Evolutionary conservation across 1,140 invertebrate species (phyloP), one percentile per base, ranked within the genome.

Genomic region (Leptopilina clavipes): DNA sequence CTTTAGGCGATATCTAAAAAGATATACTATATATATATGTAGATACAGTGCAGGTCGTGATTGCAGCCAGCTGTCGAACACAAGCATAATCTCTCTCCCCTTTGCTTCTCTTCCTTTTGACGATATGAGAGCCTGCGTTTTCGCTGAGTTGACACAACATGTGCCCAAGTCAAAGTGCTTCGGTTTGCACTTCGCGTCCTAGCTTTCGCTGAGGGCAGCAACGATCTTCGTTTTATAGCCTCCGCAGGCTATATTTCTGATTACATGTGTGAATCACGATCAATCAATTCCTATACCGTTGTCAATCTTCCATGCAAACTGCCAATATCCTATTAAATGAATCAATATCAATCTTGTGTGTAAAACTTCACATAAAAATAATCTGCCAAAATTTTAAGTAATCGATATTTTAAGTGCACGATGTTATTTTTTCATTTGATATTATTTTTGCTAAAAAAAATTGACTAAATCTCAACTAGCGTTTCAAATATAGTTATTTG

Each of bases 81-180:
- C 85, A 85, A 81, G 79, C 81, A 83, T 83, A 83, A 86, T 87
- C 84, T 84, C 84, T 84, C 76, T 72, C 76, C 73, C 72, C 40
- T 19, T 74, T 52, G 48, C 52, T 71, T 81, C 77, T 79, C 78
- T 81, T 82, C 78, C 85, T 84, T 85, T 86, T 83, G 83, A 87
- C 87, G 86, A 88, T 87, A 86, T 84, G 82, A 79, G 80, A 84
- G 81, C 84, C 86, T 85, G 84, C 77, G 82, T 88, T 88, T 88
- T 89, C 84, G 88, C 89, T 89, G 88, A 90, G 86, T 87, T 87
- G 89, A 87, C 89, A 89, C 88, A 90, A 89, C 88, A 88, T 89
- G 88, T 89, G 89, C 88, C 86, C 85, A 83, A 87, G 86, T 86
- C 86, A 86, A 89, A 90, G 86, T 89, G 88, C 89, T 89, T 90